Percentiles rank a stretch among this genome's conserved stretches.
Conservation (phyloP, 2,888 invertebrate genomes). For the Eulithis prunata region DNA sequence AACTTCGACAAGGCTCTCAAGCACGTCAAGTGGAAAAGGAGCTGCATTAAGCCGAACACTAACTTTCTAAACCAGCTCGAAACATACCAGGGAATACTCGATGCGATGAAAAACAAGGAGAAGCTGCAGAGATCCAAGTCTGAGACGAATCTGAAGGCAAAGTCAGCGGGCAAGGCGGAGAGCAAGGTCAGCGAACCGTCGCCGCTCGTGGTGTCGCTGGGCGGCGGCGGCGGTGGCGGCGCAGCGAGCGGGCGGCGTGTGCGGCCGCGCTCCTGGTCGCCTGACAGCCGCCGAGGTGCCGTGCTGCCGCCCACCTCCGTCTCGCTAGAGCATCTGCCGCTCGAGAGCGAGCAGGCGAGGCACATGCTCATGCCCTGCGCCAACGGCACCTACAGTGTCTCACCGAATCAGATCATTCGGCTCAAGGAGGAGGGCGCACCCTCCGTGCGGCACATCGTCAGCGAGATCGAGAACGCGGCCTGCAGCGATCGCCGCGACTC, state of each 20-base stretch:
- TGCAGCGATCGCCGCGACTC: slow-evolving; percentile 65
- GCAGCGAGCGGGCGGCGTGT: slow-evolving; percentile 42
- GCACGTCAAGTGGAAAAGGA: slow-evolving; percentile 95
- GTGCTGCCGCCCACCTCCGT: slow-evolving; percentile 86
- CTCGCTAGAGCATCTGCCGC: slow-evolving; percentile 86
- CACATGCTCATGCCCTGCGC: slow-evolving; percentile 94
- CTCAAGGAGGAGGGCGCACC: slow-evolving; percentile 87
- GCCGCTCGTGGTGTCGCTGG: slow-evolving; percentile 84
- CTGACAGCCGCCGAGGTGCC: slow-evolving; percentile 86
- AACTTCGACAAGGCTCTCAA: slow-evolving; percentile 94
- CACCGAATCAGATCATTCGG: slow-evolving; percentile 95
- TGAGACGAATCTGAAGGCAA: slow-evolving; percentile 93
- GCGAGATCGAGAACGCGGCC: slow-evolving; percentile 87
- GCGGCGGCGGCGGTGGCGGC: slow-evolving; percentile 52
- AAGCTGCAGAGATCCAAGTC: slow-evolving; percentile 96
- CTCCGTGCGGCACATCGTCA: slow-evolving; percentile 89
- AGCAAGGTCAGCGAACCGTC: slow-evolving; percentile 86
- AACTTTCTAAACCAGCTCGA: slow-evolving; percentile 97
- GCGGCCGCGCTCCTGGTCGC: slow-evolving; percentile 90
- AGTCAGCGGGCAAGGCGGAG: slow-evolving; percentile 80
- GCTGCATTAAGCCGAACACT: slow-evolving; percentile 97
- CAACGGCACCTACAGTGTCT: slow-evolving; percentile 94
- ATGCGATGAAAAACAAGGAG: slow-evolving; percentile 98
- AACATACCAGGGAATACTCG: slow-evolving; percentile 97
- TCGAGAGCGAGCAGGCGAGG: slow-evolving; percentile 83